phyloP scores from a whole-genome alignment of 1,140 invertebrate genomes.

The Drosophila orena region DNA sequence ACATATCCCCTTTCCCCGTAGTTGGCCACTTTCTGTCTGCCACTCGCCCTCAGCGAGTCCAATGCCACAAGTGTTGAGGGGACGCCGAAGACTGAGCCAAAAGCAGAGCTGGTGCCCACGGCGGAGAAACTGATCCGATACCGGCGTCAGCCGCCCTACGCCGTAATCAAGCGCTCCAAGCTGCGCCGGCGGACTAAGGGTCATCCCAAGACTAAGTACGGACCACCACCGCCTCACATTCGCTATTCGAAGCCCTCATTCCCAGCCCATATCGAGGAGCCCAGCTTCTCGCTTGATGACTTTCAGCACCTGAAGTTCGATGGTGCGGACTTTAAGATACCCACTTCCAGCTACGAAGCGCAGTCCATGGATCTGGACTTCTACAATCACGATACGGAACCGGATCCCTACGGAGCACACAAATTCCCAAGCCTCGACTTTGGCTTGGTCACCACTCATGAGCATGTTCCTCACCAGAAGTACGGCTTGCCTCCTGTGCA shows the following conservation, averaged over 20 bases:
- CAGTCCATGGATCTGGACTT: constrained; percentile 80
- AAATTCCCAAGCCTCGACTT: constrained; percentile 66
- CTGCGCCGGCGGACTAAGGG: constrained; percentile 57
- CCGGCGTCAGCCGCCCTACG: constrained; percentile 62
- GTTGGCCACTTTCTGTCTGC: constrained; percentile 39
- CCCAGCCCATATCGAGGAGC: constrained; percentile 48
- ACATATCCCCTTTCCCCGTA: constrained; percentile 8
- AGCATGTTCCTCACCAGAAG: constrained; percentile 61
- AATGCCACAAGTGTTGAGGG: constrained; percentile 21
- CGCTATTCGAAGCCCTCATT: constrained; percentile 49
- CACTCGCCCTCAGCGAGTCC: constrained; percentile 27
- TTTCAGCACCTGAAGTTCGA: constrained; percentile 77
- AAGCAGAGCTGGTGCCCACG: constrained; percentile 26
- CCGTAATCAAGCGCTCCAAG: constrained; percentile 47
- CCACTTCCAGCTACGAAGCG: constrained; percentile 69
- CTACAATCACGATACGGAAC: constrained; percentile 58
- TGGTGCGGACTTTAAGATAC: constrained; percentile 63
- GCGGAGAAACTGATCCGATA: constrained; percentile 67
- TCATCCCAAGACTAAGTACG: constrained; percentile 65
- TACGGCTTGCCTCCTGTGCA: constrained; percentile 60
- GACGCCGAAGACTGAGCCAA: constrained; percentile 7
- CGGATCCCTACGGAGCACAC: constrained; percentile 59
- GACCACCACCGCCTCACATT: constrained; percentile 47
- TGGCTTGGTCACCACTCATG: constrained; percentile 16
- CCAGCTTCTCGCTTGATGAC: constrained; percentile 62